phyloP scores from a whole-genome alignment of 2,113 vertebrate genomes.

The Mormyrus lacerda region DNA sequence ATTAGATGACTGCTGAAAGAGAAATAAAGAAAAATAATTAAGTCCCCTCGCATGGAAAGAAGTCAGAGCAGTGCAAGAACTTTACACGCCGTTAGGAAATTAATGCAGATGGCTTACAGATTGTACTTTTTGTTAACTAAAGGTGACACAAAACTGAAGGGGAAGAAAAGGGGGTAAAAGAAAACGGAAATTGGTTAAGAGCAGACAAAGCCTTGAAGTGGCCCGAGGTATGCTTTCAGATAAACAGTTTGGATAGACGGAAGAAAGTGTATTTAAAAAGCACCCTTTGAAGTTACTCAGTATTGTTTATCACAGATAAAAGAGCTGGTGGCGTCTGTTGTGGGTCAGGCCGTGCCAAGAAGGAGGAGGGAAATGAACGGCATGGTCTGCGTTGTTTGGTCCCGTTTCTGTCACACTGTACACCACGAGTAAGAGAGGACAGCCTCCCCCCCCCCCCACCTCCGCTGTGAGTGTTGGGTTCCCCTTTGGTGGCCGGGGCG shows the following conservation, averaged over 20 bases:
- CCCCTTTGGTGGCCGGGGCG: constrained; percentile 41
- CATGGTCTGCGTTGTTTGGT: constrained; percentile 49
- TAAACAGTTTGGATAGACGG: constrained; percentile 48
- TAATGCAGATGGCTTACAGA: constrained; percentile 10
- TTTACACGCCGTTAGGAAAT: constrained; percentile 9
- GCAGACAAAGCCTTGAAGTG: constrained; percentile 46
- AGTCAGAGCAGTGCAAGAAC: not conserved
- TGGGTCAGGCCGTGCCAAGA: not conserved
- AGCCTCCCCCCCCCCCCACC: constrained; percentile 38
- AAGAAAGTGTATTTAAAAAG: constrained; percentile 47
- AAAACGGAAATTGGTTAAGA: constrained; percentile 43
- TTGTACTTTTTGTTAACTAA: constrained; percentile 38
- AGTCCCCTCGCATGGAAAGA: not conserved
- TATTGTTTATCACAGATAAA: constrained; percentile 55
- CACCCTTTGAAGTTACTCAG: constrained; percentile 50
- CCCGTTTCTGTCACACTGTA: constrained; percentile 43
- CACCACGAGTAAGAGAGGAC: constrained; percentile 46
- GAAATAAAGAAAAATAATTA: not conserved
- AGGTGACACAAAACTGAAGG: constrained; percentile 46
- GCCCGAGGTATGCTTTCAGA: constrained; percentile 43
- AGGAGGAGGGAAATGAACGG: constrained; percentile 27
- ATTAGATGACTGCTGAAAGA: not conserved
- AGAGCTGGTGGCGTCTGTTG: constrained; percentile 44
- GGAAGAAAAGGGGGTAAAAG: constrained; percentile 28
- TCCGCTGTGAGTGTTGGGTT: constrained; percentile 46